These are phyloP conservation scores for Kryptopterus vitreolus DNA, from an alignment of 2,797 vertebrate species.

Conservation along the genomic window DNA sequence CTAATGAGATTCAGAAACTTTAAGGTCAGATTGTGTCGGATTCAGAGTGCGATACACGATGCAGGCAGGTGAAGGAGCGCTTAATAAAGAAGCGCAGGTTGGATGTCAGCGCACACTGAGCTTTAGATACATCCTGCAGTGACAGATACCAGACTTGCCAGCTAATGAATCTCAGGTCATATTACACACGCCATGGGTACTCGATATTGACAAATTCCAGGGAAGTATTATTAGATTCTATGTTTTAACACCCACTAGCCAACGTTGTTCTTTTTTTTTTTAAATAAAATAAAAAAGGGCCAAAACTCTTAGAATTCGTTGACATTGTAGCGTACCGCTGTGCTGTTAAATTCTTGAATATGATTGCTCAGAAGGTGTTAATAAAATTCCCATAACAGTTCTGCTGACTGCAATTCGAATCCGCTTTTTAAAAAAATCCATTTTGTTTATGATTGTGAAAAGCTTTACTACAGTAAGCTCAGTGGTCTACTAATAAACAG, in stretches of 20 bases:
- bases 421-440: no score
- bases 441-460: no score
- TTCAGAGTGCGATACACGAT: not conserved
- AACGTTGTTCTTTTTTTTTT: no score
- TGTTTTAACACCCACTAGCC: not conserved
- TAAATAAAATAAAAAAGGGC: no score
- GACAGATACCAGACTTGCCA: not conserved
- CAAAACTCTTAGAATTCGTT: not conserved
- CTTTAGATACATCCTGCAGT: constrained; percentile 6
- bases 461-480: no score
- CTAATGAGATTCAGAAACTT: not conserved
- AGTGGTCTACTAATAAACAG: not conserved
- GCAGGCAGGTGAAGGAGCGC: not conserved
- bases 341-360: not conserved
- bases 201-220: not conserved
- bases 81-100: constrained; percentile 7
- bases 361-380: not conserved
- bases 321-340: not conserved
- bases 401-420: not conserved
- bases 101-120: not conserved
- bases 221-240: not conserved
- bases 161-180: constrained; percentile 1
- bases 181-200: not conserved
- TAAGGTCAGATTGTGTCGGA: not conserved
- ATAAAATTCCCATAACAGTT: not conserved